A percentile compares a stretch with the other conserved stretches of the same genome.
These are phyloP conservation scores for Drosophila saltans DNA, from an alignment of 1,140 invertebrate genomes.

Conservation along the genomic window DNA sequence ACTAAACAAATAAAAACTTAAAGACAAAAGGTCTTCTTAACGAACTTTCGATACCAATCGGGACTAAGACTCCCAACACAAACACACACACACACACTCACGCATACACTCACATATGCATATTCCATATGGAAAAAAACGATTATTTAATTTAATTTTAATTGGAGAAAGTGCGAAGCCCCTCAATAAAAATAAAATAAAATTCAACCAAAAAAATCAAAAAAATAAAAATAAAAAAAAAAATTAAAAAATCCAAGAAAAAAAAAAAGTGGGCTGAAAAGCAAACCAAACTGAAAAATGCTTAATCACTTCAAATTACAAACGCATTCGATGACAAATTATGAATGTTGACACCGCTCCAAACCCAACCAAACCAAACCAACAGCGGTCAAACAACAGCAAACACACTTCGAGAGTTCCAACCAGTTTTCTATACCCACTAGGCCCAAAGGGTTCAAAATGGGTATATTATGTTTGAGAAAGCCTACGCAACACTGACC, in stretches of 20 bases:
- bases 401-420: slow-evolving; percentile 60
- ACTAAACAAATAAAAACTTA: neutral
- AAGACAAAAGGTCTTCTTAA: neutral
- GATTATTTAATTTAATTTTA: slow-evolving; percentile 78
- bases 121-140: slow-evolving; percentile 18
- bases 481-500: neutral
- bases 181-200: slow-evolving; percentile 32
- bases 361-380: slow-evolving; percentile 28
- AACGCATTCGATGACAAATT: slow-evolving; percentile 77
- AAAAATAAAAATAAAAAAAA: slow-evolving; percentile 43
- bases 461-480: neutral
- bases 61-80: slow-evolving; percentile 5
- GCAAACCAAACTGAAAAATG: slow-evolving; percentile 40
- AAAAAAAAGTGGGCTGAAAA: slow-evolving; percentile 19
- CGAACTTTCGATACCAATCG: slow-evolving; percentile 2
- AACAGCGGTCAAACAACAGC: slow-evolving; percentile 68
- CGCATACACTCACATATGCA: too few relatives aligned
- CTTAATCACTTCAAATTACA: slow-evolving; percentile 74
- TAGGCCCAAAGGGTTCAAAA: neutral
- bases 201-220: slow-evolving; percentile 45
- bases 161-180: slow-evolving; percentile 78
- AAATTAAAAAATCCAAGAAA: slow-evolving; percentile 27
- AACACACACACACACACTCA: neutral
- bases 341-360: slow-evolving; percentile 61
- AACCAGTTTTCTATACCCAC: slow-evolving; percentile 53